Percentiles rank a stretch among this genome's conserved stretches.
These are phyloP conservation scores for Calycopis cecrops DNA, from an alignment of 1,140 invertebrate genomes.

Conservation along the genomic window DNA sequence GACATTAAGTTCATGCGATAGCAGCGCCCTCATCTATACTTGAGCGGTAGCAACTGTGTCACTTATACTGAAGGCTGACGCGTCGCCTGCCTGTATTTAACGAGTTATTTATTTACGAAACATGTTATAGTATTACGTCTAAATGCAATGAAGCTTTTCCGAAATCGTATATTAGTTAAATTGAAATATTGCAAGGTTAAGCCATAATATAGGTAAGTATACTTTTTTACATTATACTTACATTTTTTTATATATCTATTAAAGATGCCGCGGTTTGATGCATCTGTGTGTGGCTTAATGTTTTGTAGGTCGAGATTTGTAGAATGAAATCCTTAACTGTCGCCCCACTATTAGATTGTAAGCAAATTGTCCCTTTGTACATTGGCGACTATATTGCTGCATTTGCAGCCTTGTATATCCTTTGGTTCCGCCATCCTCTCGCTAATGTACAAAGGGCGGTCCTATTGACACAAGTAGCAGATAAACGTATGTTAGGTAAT, in stretches of 20 bases:
- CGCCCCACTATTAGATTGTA: too few species aligned
- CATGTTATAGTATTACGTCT: conserved; percentile 6
- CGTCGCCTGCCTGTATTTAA: neutral
- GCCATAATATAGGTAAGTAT: conserved; percentile 1
- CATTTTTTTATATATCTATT: neutral
- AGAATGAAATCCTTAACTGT: too few species aligned
- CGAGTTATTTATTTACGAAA: conserved; percentile 1
- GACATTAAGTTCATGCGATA: too few species aligned
- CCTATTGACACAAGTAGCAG: neutral
- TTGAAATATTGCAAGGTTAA: conserved; percentile 3
- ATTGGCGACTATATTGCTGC: too few species aligned
- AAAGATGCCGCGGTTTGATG: neutral
- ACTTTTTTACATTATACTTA: neutral
- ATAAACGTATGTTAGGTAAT: neutral
- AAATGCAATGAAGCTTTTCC: conserved; percentile 5
- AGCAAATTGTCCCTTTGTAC: too few species aligned
- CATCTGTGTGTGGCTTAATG: conserved; percentile 1
- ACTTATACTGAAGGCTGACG: neutral
- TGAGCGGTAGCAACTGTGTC: neutral
- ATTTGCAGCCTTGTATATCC: too few species aligned
- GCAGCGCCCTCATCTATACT: too few species aligned
- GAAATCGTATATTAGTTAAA: neutral
- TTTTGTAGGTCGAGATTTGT: neutral
- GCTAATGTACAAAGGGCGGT: conserved; percentile 15
- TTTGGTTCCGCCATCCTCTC: conserved; percentile 3